These are phyloP conservation scores for Xyliphius kryptos DNA, from an alignment of 2,113 vertebrate species.

Conservation along the genomic window DNA sequence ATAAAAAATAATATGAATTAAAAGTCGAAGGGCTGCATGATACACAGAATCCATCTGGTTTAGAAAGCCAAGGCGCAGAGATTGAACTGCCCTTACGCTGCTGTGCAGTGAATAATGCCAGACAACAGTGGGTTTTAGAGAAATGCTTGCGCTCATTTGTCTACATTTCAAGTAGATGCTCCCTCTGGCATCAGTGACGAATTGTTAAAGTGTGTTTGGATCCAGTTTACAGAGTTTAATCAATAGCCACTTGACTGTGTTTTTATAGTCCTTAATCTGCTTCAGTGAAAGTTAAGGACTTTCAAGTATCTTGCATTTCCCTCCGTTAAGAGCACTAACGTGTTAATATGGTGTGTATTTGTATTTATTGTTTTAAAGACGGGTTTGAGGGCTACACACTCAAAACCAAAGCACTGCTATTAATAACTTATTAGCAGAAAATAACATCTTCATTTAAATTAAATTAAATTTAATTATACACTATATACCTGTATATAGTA, in stretches of 20 bases:
- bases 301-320: slow-evolving; percentile 34
- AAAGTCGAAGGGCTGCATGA: slow-evolving; percentile 1
- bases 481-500: too few relatives aligned
- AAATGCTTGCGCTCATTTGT: slow-evolving; percentile 47
- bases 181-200: slow-evolving; percentile 33
- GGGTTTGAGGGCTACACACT: too few relatives aligned
- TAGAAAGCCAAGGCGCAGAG: slow-evolving; percentile 25
- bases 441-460: too few relatives aligned
- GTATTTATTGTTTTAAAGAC: too few relatives aligned
- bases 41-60: slow-evolving; percentile 24
- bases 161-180: slow-evolving; percentile 46
- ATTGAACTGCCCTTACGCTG: slow-evolving; percentile 33
- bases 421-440: too few relatives aligned
- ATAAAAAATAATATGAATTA: slow-evolving; percentile 27
- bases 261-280: slow-evolving; percentile 40
- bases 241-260: slow-evolving; percentile 50
- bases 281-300: slow-evolving; percentile 35
- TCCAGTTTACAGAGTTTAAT: slow-evolving; percentile 41
- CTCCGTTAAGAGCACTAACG: slow-evolving; percentile 7
- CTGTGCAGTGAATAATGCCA: slow-evolving; percentile 43
- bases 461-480: too few relatives aligned
- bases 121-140: slow-evolving; percentile 39
- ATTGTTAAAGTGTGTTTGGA: slow-evolving; percentile 44
- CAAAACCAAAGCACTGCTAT: too few relatives aligned
- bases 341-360: slow-evolving; percentile 44